Conservation (phyloP, 23 tunicate genomes). For the Ascidia mentula region DNA sequence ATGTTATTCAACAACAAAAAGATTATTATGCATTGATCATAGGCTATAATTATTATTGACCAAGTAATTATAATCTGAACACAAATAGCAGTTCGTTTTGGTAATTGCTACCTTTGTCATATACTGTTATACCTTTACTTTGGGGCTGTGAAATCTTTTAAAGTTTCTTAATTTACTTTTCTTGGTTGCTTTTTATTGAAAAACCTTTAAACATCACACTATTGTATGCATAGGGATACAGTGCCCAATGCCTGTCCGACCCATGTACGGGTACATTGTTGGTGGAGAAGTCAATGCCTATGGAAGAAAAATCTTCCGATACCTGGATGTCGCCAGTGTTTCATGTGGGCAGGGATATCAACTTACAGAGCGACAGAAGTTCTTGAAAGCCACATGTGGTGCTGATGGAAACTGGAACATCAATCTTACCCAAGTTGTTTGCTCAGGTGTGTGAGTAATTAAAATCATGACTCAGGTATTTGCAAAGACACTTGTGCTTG, state of each 20-base stretch:
- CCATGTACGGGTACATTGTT: conserved; percentile 29
- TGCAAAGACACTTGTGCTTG: no score
- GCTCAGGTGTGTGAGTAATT: neutral
- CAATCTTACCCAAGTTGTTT: neutral
- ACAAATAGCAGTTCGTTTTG: no score
- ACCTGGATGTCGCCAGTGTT: conserved; percentile 27
- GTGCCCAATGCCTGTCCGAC: conserved; percentile 51
- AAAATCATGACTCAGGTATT: no score
- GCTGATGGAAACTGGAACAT: neutral
- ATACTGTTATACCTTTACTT: no score
- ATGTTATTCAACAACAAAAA: no score
- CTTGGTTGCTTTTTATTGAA: no score
- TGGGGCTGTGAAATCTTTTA: no score
- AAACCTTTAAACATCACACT: no score
- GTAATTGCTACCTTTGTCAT: no score
- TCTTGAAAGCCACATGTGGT: neutral
- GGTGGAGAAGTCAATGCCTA: conserved; percentile 43
- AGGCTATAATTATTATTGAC: neutral
- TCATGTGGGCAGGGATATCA: conserved; percentile 60
- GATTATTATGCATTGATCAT: neutral
- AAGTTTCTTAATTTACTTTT: no score
- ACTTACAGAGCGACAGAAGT: conserved; percentile 2
- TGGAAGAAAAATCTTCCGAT: conserved; percentile 21
- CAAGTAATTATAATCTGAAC: no score
- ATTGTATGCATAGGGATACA: conserved; percentile 45